phyloP scores from a whole-genome alignment of 2,113 vertebrate genomes.

The Sigmodon hispidus region DNA sequence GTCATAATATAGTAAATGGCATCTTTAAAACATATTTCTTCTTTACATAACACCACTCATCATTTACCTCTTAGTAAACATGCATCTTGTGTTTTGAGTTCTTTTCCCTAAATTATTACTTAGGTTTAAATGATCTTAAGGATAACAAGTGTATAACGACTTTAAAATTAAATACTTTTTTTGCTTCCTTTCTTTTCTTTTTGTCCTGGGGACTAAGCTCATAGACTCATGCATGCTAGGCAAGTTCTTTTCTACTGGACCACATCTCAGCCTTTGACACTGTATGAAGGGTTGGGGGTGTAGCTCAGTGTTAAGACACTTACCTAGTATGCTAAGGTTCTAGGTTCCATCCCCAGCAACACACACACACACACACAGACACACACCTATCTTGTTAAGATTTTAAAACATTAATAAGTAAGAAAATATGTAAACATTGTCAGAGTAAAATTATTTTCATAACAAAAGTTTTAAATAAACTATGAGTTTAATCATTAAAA shows the following conservation, averaged over 20 bases:
- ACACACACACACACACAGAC: background rate
- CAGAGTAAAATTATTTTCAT: constrained; percentile 35
- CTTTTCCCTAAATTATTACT: background rate
- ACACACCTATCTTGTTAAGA: background rate
- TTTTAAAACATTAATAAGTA: constrained; percentile 18
- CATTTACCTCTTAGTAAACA: constrained; percentile 14
- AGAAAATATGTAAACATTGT: background rate
- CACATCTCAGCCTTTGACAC: background rate
- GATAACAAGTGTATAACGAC: constrained; percentile 26
- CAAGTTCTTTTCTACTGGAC: background rate
- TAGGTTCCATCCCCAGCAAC: background rate
- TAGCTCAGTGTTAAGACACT: background rate
- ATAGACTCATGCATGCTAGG: background rate
- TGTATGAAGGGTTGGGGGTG: background rate
- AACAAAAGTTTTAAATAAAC: constrained; percentile 14
- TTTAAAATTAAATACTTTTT: background rate
- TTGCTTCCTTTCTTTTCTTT: background rate
- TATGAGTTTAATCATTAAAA: constrained; percentile 9
- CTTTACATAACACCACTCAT: background rate
- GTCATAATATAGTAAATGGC: background rate
- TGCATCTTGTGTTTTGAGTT: constrained; percentile 24
- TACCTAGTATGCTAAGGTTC: background rate
- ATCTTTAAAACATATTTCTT: background rate
- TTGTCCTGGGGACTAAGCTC: background rate
- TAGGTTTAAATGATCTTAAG: constrained; percentile 8